These are phyloP conservation scores for Brachyopa scutellaris DNA, from an alignment of 2,888 invertebrate species.

Conservation along the genomic window DNA sequence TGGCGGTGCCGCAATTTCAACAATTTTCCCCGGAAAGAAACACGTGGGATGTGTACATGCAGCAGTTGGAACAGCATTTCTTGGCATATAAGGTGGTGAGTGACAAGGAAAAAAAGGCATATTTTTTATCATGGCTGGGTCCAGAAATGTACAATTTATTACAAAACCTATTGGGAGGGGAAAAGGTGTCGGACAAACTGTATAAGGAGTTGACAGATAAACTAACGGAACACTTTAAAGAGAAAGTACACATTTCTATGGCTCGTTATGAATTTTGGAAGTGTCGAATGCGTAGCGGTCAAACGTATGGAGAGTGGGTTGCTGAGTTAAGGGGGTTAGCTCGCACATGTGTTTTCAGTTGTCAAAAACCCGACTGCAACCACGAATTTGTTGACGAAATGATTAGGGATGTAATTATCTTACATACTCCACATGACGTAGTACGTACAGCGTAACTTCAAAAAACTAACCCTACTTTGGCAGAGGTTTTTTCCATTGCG, in stretches of 20 bases:
- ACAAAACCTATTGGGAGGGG: slow-evolving; percentile 6
- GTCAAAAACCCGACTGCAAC: neutral
- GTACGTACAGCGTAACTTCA: slow-evolving; percentile 29
- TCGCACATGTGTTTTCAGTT: slow-evolving; percentile 8
- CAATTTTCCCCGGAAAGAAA: slow-evolving; percentile 20
- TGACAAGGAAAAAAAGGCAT: slow-evolving; percentile 21
- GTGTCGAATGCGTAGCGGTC: slow-evolving; percentile 14
- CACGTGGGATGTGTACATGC: slow-evolving; percentile 14
- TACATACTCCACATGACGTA: slow-evolving; percentile 29
- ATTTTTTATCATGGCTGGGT: slow-evolving; percentile 19
- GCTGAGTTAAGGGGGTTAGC: slow-evolving; percentile 2
- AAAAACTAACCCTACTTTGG: slow-evolving; percentile 31
- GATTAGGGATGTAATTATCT: slow-evolving; percentile 25
- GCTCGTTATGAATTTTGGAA: slow-evolving; percentile 31
- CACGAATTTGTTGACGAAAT: slow-evolving; percentile 7
- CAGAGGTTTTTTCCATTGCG: slow-evolving; percentile 5
- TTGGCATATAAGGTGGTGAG: slow-evolving; percentile 27
- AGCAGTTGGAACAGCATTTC: slow-evolving; percentile 25
- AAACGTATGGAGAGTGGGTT: slow-evolving; percentile 28
- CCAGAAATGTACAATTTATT: slow-evolving; percentile 9
- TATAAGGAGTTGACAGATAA: slow-evolving; percentile 12
- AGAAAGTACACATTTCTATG: slow-evolving; percentile 8
- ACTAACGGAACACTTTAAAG: slow-evolving; percentile 18
- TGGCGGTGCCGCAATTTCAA: neutral
- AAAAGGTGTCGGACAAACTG: neutral